Conservation (phyloP, 2,113 vertebrate species). For the Plotosus lineatus region DNA sequence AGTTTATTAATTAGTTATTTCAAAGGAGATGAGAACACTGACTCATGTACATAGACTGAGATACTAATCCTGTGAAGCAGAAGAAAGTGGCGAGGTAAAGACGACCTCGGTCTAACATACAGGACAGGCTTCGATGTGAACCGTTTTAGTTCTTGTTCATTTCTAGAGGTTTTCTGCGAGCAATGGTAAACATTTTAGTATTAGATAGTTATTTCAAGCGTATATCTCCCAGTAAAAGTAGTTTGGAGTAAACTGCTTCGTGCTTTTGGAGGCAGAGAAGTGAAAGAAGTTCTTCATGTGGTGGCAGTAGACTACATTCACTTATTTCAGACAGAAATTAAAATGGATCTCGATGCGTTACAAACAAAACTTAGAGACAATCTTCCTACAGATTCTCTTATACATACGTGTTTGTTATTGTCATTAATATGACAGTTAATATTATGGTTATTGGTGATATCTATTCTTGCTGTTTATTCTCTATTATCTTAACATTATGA, state of each 20-base stretch:
- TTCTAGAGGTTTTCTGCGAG: constrained; percentile 10
- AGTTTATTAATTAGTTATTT: constrained; percentile 71
- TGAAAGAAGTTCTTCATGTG: constrained; percentile 14
- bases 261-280: constrained; percentile 8
- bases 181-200: constrained; percentile 34
- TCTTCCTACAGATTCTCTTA: constrained; percentile 78
- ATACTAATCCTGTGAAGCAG: constrained; percentile 65
- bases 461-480: constrained; percentile 79
- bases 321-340: constrained; percentile 43
- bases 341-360: constrained; percentile 40
- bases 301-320: constrained; percentile 31
- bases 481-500: constrained; percentile 74
- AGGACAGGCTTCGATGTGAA: constrained; percentile 8
- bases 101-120: constrained; percentile 8
- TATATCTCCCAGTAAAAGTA: constrained; percentile 36
- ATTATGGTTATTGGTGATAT: constrained; percentile 79
- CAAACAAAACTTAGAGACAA: constrained; percentile 70
- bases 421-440: constrained; percentile 78
- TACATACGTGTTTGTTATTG: constrained; percentile 75
- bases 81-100: constrained; percentile 54
- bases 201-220: constrained; percentile 23
- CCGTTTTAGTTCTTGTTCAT: constrained; percentile 18
- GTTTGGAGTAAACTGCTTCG: constrained; percentile 40
- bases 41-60: constrained; percentile 53
- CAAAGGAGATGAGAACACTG: constrained; percentile 74